Base-by-base conservation (phyloP, 2,888 invertebrate genomes). In the Auanema freiburgensis region DNA sequence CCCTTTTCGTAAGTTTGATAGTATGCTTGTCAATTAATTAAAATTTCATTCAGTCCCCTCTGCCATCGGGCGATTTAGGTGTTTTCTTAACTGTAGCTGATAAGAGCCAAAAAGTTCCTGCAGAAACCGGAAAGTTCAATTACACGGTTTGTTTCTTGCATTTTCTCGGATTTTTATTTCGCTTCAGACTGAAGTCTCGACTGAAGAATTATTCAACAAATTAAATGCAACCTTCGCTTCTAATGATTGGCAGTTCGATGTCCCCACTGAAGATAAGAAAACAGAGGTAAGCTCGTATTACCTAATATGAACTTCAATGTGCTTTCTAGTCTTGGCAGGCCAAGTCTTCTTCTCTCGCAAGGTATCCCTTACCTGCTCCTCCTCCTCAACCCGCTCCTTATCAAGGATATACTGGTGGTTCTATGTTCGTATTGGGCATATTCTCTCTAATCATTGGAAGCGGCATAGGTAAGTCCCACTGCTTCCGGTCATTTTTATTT, bases 351-450 rank as follows among this genome's bases (percentile, higher is more conserved):
- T 57, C 64, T 0, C 50, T 73, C 56, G 58, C 60, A 18, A 42
- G 41, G n/a, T 71, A 65, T 51, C 66, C 70, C 10, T 40, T 44
- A 12, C 50, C 57, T 11, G 16, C 12, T 16, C 18, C 44, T 1
- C 58, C 57, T 0, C 61, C 65, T 18, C 25, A 41, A 8, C 65
- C 60, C 2, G 49, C 53, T 2, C 57, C 61, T n/a, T 75, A 67
- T 55, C 16, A 66, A n/a, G 76, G 76, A 21, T 76, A 72, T 57
- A 69, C 73, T 1, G 73, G 74, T 1, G 74, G 76, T 11, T 54
- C 76, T 1, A 76, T 76, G 73, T 71, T 74, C 53, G 72, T 76
- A 10, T 59, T 76, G 6, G 71, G 67, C n/a, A 62, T 76, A 18
- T 76, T 74, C 67, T 69, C 67, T 43, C 54, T 76, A 6, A 57